Evolutionary conservation across 1,140 invertebrate species (phyloP), one percentile per base, ranked within the genome.

Genomic region (Wiebesia pumilae): DNA sequence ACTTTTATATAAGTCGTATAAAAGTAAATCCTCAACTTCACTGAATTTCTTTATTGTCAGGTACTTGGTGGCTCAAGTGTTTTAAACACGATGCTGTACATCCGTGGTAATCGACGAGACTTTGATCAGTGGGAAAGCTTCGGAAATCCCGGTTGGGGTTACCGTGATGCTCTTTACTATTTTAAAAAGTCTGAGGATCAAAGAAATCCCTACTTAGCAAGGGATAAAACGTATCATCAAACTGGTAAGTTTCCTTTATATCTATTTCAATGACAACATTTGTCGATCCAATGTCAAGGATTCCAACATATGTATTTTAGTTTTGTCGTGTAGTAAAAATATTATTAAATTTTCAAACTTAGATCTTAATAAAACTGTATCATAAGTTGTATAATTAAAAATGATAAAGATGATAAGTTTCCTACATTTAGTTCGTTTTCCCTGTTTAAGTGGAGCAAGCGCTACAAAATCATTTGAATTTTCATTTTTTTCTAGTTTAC

Each of bases 141-240:
- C 67, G 98, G 98, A 0, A 98, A 98, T 90, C 94, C 95, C 0
- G 97, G 97, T 0, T 99, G 98, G 98, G 96, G 96, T 2, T 99
- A 96, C 92, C 96, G 98, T 73, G 97, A 98, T 81, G 95, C 98
- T 0, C 92, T 98, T 10, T 96, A 96, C 0, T 99, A 98, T 88
- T 99, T 99, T 90, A 96, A 96, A 89, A 98, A 98, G 90, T 97
- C 97, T 0, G 94, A 98, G 92, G 97, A 98, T 88, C 97, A 97
- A 92, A 93, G 97, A 62, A 97, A 97, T 91, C 97, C 97, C 0
- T 97, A 97, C 89, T 94, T 97, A 89, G 96, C 97, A 12, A 95
- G 92, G 58, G 95, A 96, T 88, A 96, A 92, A 10, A 95, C 94
- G 88, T 96, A 97, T 91, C 97, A 98, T 90, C 91, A 92, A 7